Evolutionary conservation across 2,113 vertebrate species (phyloP), one percentile per base, ranked within the genome.

Genomic region (Toxotes jaculatrix): DNA sequence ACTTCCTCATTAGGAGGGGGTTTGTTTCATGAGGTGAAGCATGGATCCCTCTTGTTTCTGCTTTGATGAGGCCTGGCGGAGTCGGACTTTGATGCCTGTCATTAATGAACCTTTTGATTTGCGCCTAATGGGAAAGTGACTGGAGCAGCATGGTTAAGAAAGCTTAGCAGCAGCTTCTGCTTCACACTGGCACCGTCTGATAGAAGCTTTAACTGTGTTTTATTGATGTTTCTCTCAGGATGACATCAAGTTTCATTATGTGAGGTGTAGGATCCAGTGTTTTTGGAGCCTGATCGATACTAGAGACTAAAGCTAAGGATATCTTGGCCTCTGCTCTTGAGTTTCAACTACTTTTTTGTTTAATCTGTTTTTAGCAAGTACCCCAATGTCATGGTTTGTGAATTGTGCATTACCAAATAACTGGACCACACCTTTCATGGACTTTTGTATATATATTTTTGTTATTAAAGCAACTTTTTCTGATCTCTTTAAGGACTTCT

Each of bases 51-150:
- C 78, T 70, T 70, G 74, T 81, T 63, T 55, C 64, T 56, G 55
- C 70, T 75, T 81, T 77, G 81, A 73, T 64, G 77, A 69, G 27
- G 61, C 71, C 60, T n/a, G 4, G 11, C 55, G 12, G 45, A 27
- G 63, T 57, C n/a, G 14, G 19, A 75, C 79, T 79, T 75, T 78
- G 71, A 80, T 83, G 61, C 73, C 40, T 67, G 34, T 75, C 65
- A 62, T 75, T 79, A 80, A 60, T 34, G 77, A 77, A 38, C 3
- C 45, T 40, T 63, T 38, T 66, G 81, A 80, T 66, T 72, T 17
- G 11, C 13, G 43, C 71, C 16, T 23, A 31, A 64, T 55, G 36
- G 9, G 63, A 42, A 51, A 51, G 31, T 19, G 51, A 73, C 23
- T 77, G 3, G 5, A 51, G 76, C 51, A 31, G 10, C n/a, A 3